Base-by-base conservation (phyloP, 2,888 invertebrate species). In the Trichogramma evanescens region DNA sequence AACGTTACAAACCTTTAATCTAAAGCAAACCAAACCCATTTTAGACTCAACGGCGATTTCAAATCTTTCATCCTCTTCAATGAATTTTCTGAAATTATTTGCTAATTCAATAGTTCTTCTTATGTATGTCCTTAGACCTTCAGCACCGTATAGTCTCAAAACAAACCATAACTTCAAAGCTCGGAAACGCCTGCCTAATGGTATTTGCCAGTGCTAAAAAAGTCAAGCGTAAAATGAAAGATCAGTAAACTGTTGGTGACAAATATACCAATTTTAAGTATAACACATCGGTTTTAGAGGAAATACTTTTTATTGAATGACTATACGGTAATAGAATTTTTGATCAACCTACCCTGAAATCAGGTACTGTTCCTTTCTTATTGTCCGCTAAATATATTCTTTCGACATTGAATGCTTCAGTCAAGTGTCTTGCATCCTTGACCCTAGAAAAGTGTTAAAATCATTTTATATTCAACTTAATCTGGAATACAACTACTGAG, bases 101-200 rank as follows among this genome's bases (percentile, higher is more conserved):
- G 96, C 95, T 64, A 95, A 79, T 5, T 76, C 76, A 7, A 91
- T 83, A 66, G 91, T 89, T 59, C 85, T 83, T 58, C 94, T 83
- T 40, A 96, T 87, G 72, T 89, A 85, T 4, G 83, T 83, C 68
- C 90, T 87, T 4, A 96, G 79, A 4, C 92, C 91, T 71, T 88
- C 86, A 4, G 88, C 85, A 0, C 96, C 96, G 68, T 90, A 89
- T 59, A 89, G 80, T 65, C 94, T 83, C 68, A 96, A 79, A 0
- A 93, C 93, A 64, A 94, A 92, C 96, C 96, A 96, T n/a, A 96
- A 79, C 77, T 96, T 96, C 26, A 96, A 79, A 0, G 96, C 86
- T 52, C 95, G 84, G 76, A 96, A 95, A 66, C 94, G 82, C 50
- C 95, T 83, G 0, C 94, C 93, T 39, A 95, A 80, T 4, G 92